Base-by-base conservation (phyloP, 2,113 vertebrate species). In the Mustela nigripes region DNA sequence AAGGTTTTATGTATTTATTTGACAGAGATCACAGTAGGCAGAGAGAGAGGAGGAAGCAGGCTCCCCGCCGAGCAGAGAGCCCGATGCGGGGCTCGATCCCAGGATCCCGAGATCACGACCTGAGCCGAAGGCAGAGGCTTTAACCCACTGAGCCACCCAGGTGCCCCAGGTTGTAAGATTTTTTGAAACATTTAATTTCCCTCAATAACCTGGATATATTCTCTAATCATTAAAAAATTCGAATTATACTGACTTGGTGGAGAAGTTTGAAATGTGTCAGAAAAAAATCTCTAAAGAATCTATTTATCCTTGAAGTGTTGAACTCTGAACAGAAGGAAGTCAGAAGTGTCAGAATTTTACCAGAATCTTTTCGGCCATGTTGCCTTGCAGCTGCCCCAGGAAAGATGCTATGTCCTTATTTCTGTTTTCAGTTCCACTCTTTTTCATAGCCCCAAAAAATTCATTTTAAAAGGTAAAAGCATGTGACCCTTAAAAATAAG, bases 231-330 rank as follows among this genome's bases (percentile, higher is more conserved):
- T 78, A 62, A 90, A 80, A 65, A 53, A 11, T 71, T 28, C 4
- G 24, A 97, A 80, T 60, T 87, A 74, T 21, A 50, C 15, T 21
- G 6, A 5, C 24, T 56, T 65, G 7, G 22, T 60, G 62, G 36
- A 78, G 11, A 82, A 71, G n/a, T 84, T 90, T 87, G 26, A 56
- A 89, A 53, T 2, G n/a, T 63, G 33, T 85, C 9, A 53, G 24
- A 63, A 48, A 87, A 95, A 95, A 95, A 81, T 81, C 4, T 48
- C 33, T 71, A 91, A 90, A 67, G 28, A 83, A 76, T 81, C 6
- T 60, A 50, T 24, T 15, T 87, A 53, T 36, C n/a, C 16, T 93
- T 63, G 76, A 74, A 86, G 81, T 48, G 4, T 24, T 78, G 18
- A 69, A 76, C 14, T 88, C 28, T 81, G 19, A 83, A 86, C 3